Base-by-base conservation (phyloP, 2,888 invertebrate genomes). In the Andricus curvator region DNA sequence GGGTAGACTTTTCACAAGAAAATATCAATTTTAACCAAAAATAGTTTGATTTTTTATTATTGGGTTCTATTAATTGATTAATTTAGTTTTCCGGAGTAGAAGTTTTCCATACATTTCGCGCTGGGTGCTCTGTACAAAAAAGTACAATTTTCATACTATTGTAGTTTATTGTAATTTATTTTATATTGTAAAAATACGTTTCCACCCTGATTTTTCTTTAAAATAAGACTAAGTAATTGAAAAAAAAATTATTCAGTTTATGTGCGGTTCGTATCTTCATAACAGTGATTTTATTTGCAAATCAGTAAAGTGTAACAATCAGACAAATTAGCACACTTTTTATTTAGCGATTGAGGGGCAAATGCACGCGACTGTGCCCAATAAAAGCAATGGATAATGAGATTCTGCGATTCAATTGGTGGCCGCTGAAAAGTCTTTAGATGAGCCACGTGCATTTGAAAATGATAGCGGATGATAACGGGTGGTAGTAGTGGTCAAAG, bases 391-490 rank as follows among this genome's bases (percentile, higher is more conserved):
- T 74, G 60, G 56, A 74, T 56, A 74, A 33, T 33, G 33, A 51
- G n/a, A 74, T 29, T 56, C 29, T 51, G n/a, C 33, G 20, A 56
- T 37, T 29, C 74, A 74, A 60, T 74, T 74, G 74, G 74, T 56
- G 56, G 13, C 22, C n/a, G 8, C 29, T 56, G 33, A 74, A 33
- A 74, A 37, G 56, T 65, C 48, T 74, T 81, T 66, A 82, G 81
- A 81, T 84, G 81, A 80, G 81, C 83, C 84, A 84, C 82, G 84
- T 84, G 82, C 84, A 84, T 77, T 78, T 78, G 76, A 74, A 79
- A 82, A 82, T 78, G 84, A 84, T 84, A 84, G 81, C 77, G 77
- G 70, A 77, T 82, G 83, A 82, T 85, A 85, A 83, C 82, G 82
- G 80, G 79, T 81, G 80, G 81, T 80, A 80, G 78, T 82, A 78